Base-by-base conservation (phyloP, 2,113 vertebrate genomes). In the Hydrolagus affinis region DNA sequence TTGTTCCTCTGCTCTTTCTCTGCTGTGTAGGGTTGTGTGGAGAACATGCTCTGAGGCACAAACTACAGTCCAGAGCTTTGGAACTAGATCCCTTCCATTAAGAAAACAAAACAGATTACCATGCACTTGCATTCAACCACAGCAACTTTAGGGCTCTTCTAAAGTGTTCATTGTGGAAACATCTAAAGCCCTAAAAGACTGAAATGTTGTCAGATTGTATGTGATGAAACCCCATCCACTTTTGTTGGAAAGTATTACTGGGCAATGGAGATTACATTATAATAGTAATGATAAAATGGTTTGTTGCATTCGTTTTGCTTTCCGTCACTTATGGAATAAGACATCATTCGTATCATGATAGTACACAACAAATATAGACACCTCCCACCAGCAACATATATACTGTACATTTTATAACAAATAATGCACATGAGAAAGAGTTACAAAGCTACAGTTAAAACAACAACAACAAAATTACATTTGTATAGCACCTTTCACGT, bases 401-500 rank as follows among this genome's bases (percentile, higher is more conserved):
- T 76, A 21, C 32, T 74, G 4, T 10, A 44, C 21, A 23, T 60
- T 21, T 12, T 11, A 23, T 4, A 23, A 23, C 7, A 28, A 77
- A 59, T 77, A n/a, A n/a, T n/a, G 56, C 56, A 77, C 19, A 60
- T 21, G 72, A 32, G 25, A 74, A 6, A 44, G 72, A 56, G 30
- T 74, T 74, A 74, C 11, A 59, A n/a, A 15, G 10, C 30, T 71
- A 28, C 7, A 8, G 11, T 57, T 57, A 21, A 28, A 76, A 17
- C n/a, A 76, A 57, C 23, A 56, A 21, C 44, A 76, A 19, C n/a
- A 76, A 76, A 76, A 76, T n/a, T n/a, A n/a, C n/a, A n/a, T n/a
- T n/a, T n/a, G n/a, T n/a, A n/a, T n/a, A n/a, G n/a, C n/a, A n/a
- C n/a, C n/a, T n/a, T n/a, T n/a, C n/a, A n/a, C n/a, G n/a, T n/a